Evolutionary conservation across 1,140 invertebrate species (phyloP), one percentile per base, ranked within the genome.

Genomic region (Drosophila aff.): DNA sequence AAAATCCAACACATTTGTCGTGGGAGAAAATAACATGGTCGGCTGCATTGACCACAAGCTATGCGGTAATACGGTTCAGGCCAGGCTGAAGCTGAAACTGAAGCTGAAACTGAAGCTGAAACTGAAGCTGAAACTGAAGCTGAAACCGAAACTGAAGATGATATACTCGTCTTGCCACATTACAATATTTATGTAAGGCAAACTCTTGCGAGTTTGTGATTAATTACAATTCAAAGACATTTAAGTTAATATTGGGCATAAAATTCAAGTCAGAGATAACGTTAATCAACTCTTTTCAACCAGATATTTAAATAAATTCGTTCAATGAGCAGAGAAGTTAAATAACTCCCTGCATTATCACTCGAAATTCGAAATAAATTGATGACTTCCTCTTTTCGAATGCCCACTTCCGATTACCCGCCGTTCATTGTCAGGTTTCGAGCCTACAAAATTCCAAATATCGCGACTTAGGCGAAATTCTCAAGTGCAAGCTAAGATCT

Each of bases 1-100:
- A 55, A 55, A 55, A 55, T 16, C 33, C 52, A 55, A 55, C 52
- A 55, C 52, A 15, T 16, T 23, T 38, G 52, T 38, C 16, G 52
- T 55, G 52, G 52, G 52, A 55, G 52, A 36, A 55, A 52, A 13
- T 38, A 10, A 38, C 6, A 36, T 21, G 31, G 13, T n/a, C 15
- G 28, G n/a, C 11, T 31, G 18, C 31, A 31, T 33, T 33, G 15
- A 21, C 28, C 50, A 33, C 33, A 33, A 36, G 31, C 13, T 15
- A 15, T 55, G 11, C 33, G 52, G 52, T 38, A 36, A 55, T 38
- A 36, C 3, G 28, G n/a, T 53, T 53, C 7, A 4, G 28, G 18
- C 46, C 23, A 9, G 21, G 46, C n/a, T 9, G 8, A 33, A 23
- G 3, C 23, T 23, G 23, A 23, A 23, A 3, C 23, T 3, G 23